These are phyloP conservation scores for Diarsia brunnea DNA, from an alignment of 2,888 invertebrate species.

Conservation along the genomic window DNA sequence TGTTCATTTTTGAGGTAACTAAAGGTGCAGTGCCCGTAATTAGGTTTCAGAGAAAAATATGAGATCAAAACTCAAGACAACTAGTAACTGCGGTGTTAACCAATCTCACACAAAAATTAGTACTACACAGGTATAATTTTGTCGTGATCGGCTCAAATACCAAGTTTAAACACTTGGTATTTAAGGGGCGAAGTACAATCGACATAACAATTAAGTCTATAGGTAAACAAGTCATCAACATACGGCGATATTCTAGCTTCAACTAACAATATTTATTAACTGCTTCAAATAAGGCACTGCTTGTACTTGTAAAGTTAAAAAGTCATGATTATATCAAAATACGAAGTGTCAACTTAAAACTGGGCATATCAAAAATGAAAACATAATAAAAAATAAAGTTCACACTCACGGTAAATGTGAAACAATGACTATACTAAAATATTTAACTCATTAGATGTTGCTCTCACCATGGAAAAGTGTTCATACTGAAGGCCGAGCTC, in stretches of 20 bases:
- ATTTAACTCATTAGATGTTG: neutral
- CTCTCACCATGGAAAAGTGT: neutral
- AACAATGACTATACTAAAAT: slow-evolving; percentile 8
- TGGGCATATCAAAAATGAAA: slow-evolving; percentile 49
- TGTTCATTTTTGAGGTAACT: slow-evolving; percentile 57
- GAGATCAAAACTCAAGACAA: neutral
- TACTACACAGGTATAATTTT: neutral
- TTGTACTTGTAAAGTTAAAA: slow-evolving; percentile 46
- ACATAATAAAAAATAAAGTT: slow-evolving; percentile 52
- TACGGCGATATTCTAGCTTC: neutral
- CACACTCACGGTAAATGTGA: slow-evolving; percentile 24
- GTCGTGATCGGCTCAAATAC: neutral
- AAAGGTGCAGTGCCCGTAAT: slow-evolving; percentile 45
- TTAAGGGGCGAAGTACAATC: neutral
- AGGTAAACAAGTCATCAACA: neutral
- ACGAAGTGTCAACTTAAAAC: slow-evolving; percentile 42
- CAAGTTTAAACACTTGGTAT: no score
- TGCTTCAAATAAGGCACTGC: slow-evolving; percentile 42
- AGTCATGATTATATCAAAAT: slow-evolving; percentile 53
- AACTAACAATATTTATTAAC: neutral
- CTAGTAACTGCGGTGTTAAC: neutral
- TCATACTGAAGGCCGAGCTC: neutral
- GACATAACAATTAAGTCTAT: neutral
- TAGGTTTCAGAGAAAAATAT: slow-evolving; percentile 19
- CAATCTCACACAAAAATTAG: no score